Evolutionary conservation across 1,140 invertebrate species (phyloP), one percentile per base, ranked within the genome.

Genomic region (Nilaparvata lugens): DNA sequence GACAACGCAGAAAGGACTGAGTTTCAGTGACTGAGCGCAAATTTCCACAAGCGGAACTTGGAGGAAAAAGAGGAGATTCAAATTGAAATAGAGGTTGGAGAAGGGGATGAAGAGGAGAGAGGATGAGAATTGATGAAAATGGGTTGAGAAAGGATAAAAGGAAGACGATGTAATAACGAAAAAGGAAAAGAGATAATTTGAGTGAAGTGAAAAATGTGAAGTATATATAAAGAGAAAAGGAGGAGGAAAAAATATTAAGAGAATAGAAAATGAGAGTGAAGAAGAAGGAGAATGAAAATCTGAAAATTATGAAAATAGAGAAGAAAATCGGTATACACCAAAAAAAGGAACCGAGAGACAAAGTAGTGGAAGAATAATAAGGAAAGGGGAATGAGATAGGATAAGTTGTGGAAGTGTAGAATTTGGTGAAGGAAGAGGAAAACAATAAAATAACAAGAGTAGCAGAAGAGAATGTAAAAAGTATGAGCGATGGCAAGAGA

Each of bases 241-340:
- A 28, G 28, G 28, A 28, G 9, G 28, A 9, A 28, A 28, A 9
- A 28, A 28, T 28, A 28, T 3, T 28, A 28, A 9, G 9, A 28
- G 57, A 38, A 72, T 60, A 61, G 62, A 62, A 48, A 63, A 25
- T 55, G 5, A 60, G 56, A 35, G 59, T 52, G 45, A 58, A 13
- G 51, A 21, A 62, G 23, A 58, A 43, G 14, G 24, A 21, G 24
- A 23, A 35, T 24, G 16, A 58, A 53, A 40, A 52, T 11, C 16
- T n/a, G 52, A 64, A 61, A 58, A 58, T 60, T 42, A 58, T 52
- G 59, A 23, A 25, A 43, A 61, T 40, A 9, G 43, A 52, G 62
- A 65, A 55, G 69, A 68, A n/a, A 3, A 40, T 28, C 2, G 16
- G 35, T 59, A 65, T 64, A 64, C 14, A 18, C 38, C 45, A 19